Base-by-base conservation (phyloP, 2,113 vertebrate genomes). In the Sakesphorus luctuosus region DNA sequence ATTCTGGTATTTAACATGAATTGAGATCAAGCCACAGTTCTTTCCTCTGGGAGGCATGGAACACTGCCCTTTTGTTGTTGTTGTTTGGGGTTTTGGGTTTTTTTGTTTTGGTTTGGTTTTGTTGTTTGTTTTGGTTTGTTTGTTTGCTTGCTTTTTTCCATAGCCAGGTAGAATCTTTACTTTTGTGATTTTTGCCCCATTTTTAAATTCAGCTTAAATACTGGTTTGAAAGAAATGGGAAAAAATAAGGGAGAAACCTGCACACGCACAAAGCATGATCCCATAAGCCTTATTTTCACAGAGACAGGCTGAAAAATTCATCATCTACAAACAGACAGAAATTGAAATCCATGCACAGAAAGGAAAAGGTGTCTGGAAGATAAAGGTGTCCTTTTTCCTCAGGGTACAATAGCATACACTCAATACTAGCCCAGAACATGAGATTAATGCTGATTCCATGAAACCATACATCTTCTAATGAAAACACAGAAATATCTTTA, bases 391-490 rank as follows among this genome's bases (percentile, higher is more conserved):
- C 20, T 84, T 92, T 78, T 84, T 38, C n/a, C 36, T 58, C 47
- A 40, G 47, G 63, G 50, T 55, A 69, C 50, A 79, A 47, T 55
- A 49, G 36, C 10, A 10, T 50, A 52, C n/a, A 84, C 84, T 43
- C 84, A 58, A 14, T 52, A 74, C 31, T 68, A 67, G 52, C 58
- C 81, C 29, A 92, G 86, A 95, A 79, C 24, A 80, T 69, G 85
- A 95, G 86, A 86, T 93, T 93, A 96, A 92, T 78, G 88, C 69
- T 52, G 74, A 69, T 87, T 92, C 88, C 87, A 80, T 82, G 95
- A 96, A 97, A 50, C 44, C 73, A 94, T 95, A 83, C 52, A 85
- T 95, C 76, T 90, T 91, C 74, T 92, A 96, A 83, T 35, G 56
- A 95, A 96, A 96, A 90, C 28, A 93, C 9, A 93, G 63, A 75